A percentile compares a stretch with the other conserved stretches of the same genome.
phyloP scores from a whole-genome alignment of 2,888 invertebrate genomes.

The Erannis defoliaria region DNA sequence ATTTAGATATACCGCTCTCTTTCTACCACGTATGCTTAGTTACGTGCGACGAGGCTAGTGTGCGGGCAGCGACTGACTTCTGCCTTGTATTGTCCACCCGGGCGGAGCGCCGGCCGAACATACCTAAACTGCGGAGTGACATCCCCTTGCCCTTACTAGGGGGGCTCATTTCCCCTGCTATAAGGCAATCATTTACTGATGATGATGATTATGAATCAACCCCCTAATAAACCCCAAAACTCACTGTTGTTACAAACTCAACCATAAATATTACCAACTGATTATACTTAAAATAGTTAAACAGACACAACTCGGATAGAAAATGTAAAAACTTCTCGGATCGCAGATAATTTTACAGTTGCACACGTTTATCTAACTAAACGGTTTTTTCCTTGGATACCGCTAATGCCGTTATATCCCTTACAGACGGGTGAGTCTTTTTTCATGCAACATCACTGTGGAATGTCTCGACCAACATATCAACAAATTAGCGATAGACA shows the following conservation, averaged over 20 bases:
- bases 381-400: slow-evolving; percentile 41
- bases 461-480: slow-evolving; percentile 26
- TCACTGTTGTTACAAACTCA: too few species aligned
- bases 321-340: slow-evolving; percentile 22
- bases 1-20: too few species aligned
- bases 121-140: too few species aligned
- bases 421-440: slow-evolving; percentile 39
- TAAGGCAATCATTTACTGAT: too few species aligned
- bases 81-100: too few species aligned
- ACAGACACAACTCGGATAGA: slow-evolving; percentile 5
- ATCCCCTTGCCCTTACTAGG: too few species aligned
- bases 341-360: slow-evolving; percentile 41
- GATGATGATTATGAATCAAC: neutral
- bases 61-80: too few species aligned
- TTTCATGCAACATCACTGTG: slow-evolving; percentile 32
- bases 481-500: slow-evolving; percentile 18
- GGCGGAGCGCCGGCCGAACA: too few species aligned
- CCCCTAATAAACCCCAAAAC: too few species aligned
- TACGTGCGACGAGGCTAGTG: too few species aligned
- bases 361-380: slow-evolving; percentile 35
- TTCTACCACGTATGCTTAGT: too few species aligned
- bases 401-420: slow-evolving; percentile 44
- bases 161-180: too few species aligned
- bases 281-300: neutral
- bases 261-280: neutral